These are phyloP conservation scores for Andrena camellia DNA, from an alignment of 2,888 invertebrate species.

Conservation along the genomic window DNA sequence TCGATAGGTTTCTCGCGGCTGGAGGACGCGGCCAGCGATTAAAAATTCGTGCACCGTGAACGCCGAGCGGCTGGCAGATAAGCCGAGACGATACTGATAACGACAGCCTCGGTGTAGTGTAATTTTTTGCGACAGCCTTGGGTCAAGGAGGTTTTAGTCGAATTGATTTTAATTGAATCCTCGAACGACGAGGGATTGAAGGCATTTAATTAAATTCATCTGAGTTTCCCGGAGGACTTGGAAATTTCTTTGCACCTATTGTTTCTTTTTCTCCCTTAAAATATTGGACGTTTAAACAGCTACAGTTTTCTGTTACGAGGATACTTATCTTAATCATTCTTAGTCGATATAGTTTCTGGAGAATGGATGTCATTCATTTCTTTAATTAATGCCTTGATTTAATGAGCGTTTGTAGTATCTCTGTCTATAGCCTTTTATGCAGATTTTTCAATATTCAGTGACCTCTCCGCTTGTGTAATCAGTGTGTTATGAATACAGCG, in stretches of 20 bases:
- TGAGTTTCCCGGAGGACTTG: background rate
- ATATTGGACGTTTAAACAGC: background rate
- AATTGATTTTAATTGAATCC: conserved; percentile 18
- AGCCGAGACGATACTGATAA: conserved; percentile 10
- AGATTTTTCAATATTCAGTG: too few relatives aligned
- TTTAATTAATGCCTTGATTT: too few relatives aligned
- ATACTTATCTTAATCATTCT: background rate
- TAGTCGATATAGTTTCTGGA: too few relatives aligned
- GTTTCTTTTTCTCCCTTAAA: background rate
- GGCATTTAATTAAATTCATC: conserved; percentile 12
- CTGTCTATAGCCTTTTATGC: too few relatives aligned
- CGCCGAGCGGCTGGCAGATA: conserved; percentile 14
- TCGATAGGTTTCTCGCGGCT: conserved; percentile 33
- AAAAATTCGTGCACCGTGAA: conserved; percentile 20
- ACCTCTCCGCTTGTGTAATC: too few relatives aligned
- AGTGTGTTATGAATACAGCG: too few relatives aligned
- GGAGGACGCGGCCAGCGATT: conserved; percentile 24
- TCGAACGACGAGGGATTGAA: background rate
- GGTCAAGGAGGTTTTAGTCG: background rate
- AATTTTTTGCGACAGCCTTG: conserved; percentile 11
- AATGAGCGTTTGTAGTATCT: too few relatives aligned
- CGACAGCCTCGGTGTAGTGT: background rate
- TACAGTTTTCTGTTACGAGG: background rate
- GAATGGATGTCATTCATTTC: too few relatives aligned
- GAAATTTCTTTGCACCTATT: conserved; percentile 5